A percentile compares a stretch with the other conserved stretches of the same genome.
Conservation (phyloP, 2,888 invertebrate species). For the Drosophila mulleri region DNA sequence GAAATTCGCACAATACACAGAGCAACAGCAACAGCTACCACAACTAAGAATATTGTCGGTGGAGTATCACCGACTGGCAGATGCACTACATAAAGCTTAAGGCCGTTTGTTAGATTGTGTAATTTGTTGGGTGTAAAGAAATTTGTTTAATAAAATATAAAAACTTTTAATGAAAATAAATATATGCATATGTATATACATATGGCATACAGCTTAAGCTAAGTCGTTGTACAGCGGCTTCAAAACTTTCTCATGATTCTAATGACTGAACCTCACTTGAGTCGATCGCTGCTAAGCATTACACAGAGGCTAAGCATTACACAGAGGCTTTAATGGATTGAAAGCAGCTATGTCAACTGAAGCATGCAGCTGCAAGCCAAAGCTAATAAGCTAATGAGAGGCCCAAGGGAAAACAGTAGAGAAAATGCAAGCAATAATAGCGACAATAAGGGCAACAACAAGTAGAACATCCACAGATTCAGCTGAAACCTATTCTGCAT, state of each 20-base stretch:
- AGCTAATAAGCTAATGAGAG: neutral
- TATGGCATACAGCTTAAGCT: neutral
- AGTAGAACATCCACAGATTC: neutral
- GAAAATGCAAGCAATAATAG: neutral
- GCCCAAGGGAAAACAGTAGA: neutral
- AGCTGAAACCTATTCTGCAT: neutral
- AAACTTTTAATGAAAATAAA: too few relatives aligned
- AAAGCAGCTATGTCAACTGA: neutral
- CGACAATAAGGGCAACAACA: too few relatives aligned
- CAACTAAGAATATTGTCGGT: slow-evolving; percentile 5
- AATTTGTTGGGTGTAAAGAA: too few relatives aligned
- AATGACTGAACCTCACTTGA: neutral
- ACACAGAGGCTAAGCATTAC: too few relatives aligned
- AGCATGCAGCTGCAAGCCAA: neutral
- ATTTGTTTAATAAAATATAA: too few relatives aligned
- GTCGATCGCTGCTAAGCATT: neutral
- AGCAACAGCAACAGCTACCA: slow-evolving; percentile 21
- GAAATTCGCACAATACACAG: slow-evolving; percentile 62
- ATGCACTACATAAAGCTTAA: neutral
- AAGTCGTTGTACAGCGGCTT: neutral
- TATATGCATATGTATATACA: too few relatives aligned
- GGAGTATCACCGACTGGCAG: neutral
- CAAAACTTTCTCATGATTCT: neutral
- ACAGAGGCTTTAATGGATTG: neutral
- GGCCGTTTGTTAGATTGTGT: too few relatives aligned